Evolutionary conservation across 2,113 vertebrate species (phyloP), one percentile per base, ranked within the genome.

Genomic region (Phasianus colchicus): DNA sequence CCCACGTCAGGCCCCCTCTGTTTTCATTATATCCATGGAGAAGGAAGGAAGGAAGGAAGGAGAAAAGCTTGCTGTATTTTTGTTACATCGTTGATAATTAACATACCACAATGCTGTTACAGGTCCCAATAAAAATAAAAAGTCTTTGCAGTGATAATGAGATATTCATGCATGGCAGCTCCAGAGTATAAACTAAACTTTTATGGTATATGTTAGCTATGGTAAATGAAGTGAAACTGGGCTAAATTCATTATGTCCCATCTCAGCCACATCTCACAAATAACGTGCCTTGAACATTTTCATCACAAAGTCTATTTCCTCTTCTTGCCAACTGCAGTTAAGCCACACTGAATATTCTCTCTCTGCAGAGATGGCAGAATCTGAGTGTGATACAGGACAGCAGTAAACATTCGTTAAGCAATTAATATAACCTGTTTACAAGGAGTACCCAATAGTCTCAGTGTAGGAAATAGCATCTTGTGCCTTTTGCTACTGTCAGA

Each of bases 171-270:
- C 94, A 65, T 89, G 96, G 92, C 70, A 90, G 88, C 86, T 16
- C 76, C 2, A 21, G 16, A 60, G 64, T 76, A 88, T 85, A 73
- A 96, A 93, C 94, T 83, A 50, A 81, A 86, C 78, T 91, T 92
- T 84, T 93, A 92, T 80, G 83, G 64, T 93, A 52, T 82, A 85
- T 52, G 54, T 95, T 95, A 96, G 83, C 88, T 42, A 4, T 10
- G 76, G 94, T 69, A 95, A 96, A 96, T 93, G 89, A 93, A 89
- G 96, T 78, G 73, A 64, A 87, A 36, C 86, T 5, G 83, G 83
- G 72, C 89, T 86, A 61, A 92, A 96, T 77, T 95, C 91, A 71
- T 78, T 84, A 61, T 1, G 0, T 92, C 78, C 63, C 77, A 47
- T 82, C 86, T 86, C 78, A 10, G 60, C 91, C 81, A 85, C 91